Evolutionary conservation across 2,888 invertebrate species (phyloP).

Genomic region (Rotaria macrura): DNA sequence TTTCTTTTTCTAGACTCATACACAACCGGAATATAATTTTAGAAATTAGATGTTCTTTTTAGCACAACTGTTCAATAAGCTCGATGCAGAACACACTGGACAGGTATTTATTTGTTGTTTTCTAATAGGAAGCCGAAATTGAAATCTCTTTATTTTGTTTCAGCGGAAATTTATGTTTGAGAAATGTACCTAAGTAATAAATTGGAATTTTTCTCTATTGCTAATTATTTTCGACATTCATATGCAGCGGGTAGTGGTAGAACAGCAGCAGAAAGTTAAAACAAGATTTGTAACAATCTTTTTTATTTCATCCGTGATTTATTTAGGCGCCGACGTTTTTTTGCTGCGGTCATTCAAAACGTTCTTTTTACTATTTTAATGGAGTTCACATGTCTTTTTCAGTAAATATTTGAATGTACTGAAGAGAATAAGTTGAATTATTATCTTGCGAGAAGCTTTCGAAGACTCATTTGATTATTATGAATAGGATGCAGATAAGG

Average conservation of each 20-base stretch:
- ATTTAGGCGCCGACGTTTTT: background rate
- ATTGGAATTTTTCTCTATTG: conserved; percentile 99
- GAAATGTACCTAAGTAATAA: conserved; percentile 93
- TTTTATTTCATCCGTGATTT: background rate
- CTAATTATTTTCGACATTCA: conserved; percentile 98
- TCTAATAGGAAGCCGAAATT: no score
- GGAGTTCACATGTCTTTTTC: no score
- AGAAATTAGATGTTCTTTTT: conserved; percentile 99
- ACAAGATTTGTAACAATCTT: background rate
- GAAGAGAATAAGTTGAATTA: no score
- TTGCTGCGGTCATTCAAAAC: background rate
- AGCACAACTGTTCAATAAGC: conserved; percentile 99
- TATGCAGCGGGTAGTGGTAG: conserved; percentile 60
- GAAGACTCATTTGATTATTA: no score
- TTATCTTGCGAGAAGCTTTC: no score
- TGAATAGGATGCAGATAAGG: no score
- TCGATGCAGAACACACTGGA: conserved; percentile 98
- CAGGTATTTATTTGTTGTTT: conserved; percentile 54
- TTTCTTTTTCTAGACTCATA: conserved; percentile 56
- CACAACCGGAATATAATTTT: conserved; percentile 91
- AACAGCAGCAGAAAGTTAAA: background rate
- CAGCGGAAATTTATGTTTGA: conserved; percentile 87
- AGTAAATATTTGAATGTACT: no score
- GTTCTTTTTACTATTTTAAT: background rate
- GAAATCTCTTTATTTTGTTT: no score